Evolutionary conservation across 2,113 vertebrate genomes (phyloP).

Genomic region (Passer montanus): DNA sequence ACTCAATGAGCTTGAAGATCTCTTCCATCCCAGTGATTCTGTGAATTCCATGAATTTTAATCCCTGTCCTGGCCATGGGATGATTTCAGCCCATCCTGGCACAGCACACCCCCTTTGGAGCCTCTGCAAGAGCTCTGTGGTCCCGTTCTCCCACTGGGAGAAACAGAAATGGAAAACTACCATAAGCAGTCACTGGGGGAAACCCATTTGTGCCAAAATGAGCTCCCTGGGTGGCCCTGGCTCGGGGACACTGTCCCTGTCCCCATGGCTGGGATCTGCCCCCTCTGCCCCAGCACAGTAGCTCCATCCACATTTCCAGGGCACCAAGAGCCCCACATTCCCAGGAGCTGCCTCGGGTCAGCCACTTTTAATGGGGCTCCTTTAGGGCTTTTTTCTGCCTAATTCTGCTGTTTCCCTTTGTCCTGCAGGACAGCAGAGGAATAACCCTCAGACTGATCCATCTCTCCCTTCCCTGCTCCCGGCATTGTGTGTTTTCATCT

Average conservation of each 20-base stretch:
- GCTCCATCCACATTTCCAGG: background rate
- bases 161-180: background rate
- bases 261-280: background rate
- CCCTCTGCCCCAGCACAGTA: background rate
- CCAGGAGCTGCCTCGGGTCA: background rate
- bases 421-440: background rate
- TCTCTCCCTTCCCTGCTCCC: background rate
- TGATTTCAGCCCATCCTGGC: background rate
- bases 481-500: background rate
- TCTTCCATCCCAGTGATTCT: background rate
- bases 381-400: background rate
- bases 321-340: background rate
- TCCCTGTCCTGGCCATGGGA: background rate
- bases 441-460: background rate
- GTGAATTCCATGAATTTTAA: background rate
- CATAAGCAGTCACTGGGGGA: background rate
- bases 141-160: background rate
- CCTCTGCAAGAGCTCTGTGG: background rate
- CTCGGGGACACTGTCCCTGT: background rate
- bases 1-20: background rate
- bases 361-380: background rate
- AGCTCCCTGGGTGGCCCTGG: background rate
- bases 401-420: background rate
- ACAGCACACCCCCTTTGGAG: background rate
- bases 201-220: background rate